Evolutionary conservation across 1,140 invertebrate species (phyloP).

Genomic region (Monomorium pharaonis): DNA sequence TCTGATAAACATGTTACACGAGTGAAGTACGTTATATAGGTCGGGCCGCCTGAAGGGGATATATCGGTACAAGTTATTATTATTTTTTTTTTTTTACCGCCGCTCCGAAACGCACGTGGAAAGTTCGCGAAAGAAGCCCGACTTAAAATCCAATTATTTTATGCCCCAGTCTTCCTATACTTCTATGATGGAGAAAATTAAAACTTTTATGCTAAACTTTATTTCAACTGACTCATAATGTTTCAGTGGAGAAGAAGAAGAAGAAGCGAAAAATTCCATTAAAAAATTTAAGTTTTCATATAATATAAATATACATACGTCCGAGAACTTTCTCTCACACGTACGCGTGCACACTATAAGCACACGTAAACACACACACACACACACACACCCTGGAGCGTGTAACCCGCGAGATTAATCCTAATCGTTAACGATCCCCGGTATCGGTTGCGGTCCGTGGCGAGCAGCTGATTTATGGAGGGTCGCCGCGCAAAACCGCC

Average conservation of each 20-base stretch:
- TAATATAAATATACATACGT: not conserved
- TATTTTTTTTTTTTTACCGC: not conserved
- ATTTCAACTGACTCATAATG: conserved; percentile 1
- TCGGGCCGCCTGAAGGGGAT: not conserved
- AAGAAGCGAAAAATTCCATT: conserved; percentile 1
- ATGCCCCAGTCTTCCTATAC: not conserved
- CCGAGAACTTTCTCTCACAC: too few species aligned
- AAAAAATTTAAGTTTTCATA: conserved; percentile 5
- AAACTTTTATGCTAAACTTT: conserved; percentile 43
- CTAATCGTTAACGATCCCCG: conserved; percentile 39
- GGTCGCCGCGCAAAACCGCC: conserved; percentile 38
- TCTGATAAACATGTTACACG: not conserved
- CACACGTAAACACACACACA: too few species aligned
- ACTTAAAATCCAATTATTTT: conserved; percentile 46
- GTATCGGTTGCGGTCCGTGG: conserved; percentile 23
- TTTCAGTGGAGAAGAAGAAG: too few species aligned
- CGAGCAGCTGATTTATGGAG: conserved; percentile 31
- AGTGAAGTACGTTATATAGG: not conserved
- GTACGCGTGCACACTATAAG: too few species aligned
- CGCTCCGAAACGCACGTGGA: not conserved
- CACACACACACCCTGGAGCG: too few species aligned
- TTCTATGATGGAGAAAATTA: conserved; percentile 31
- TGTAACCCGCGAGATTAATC: conserved; percentile 29
- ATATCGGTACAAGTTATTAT: conserved; percentile 12
- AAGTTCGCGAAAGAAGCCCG: conserved; percentile 25